These are phyloP conservation scores for Leucophenga montana DNA, from an alignment of 2,888 invertebrate genomes.

Conservation along the genomic window DNA sequence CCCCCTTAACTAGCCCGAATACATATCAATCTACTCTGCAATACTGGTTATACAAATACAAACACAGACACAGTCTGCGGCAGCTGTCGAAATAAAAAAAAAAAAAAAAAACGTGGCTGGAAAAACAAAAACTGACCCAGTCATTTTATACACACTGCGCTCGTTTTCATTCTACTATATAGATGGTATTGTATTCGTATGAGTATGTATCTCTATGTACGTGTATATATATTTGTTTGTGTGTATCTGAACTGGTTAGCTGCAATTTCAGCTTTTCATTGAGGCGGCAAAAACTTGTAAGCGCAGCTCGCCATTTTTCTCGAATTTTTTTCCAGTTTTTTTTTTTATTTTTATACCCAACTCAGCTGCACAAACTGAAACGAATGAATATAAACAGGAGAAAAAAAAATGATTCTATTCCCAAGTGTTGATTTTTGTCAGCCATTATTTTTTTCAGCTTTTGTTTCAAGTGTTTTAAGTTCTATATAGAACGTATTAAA, in stretches of 20 bases:
- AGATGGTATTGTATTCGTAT: neutral
- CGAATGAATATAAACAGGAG: neutral
- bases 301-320: neutral
- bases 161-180: neutral
- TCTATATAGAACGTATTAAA: neutral
- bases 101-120: neutral
- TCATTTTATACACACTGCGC: neutral
- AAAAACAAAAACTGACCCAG: slow-evolving; percentile 3
- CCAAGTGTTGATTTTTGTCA: no score
- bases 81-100: slow-evolving; percentile 32
- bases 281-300: slow-evolving; percentile 36
- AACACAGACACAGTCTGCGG: slow-evolving; percentile 33
- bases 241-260: slow-evolving; percentile 29
- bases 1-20: no score
- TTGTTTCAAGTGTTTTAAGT: neutral
- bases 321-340: no score
- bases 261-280: slow-evolving; percentile 61
- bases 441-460: no score
- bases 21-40: no score
- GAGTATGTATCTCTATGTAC: neutral
- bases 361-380: no score
- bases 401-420: neutral
- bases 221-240: neutral
- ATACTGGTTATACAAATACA: slow-evolving; percentile 36
- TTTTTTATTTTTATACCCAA: no score